Percentiles rank a stretch among this genome's conserved stretches.
phyloP scores from a whole-genome alignment of 2,113 vertebrate genomes.

The Suricata suricatta region DNA sequence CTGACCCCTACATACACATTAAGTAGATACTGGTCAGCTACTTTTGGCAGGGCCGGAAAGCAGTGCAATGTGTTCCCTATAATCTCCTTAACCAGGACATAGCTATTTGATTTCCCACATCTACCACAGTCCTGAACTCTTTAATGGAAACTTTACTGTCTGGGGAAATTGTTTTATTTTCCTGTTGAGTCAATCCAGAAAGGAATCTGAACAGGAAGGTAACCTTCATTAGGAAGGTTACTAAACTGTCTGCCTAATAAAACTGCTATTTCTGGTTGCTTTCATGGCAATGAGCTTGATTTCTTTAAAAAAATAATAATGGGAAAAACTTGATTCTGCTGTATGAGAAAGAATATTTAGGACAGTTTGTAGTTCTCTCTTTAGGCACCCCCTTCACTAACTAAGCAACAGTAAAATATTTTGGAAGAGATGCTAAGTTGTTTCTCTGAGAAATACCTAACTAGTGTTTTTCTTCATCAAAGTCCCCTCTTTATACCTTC shows the following conservation, averaged over 20 bases:
- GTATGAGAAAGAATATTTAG: background rate
- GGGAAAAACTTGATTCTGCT: background rate
- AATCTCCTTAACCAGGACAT: too few relatives aligned
- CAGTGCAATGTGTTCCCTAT: too few relatives aligned
- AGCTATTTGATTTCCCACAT: background rate
- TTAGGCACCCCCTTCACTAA: background rate
- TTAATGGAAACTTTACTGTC: background rate
- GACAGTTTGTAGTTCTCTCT: background rate
- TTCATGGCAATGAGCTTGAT: background rate
- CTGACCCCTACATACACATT: too few relatives aligned
- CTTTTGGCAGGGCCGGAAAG: too few relatives aligned
- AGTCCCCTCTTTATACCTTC: background rate
- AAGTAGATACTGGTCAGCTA: too few relatives aligned
- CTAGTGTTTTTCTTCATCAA: background rate
- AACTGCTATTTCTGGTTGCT: background rate
- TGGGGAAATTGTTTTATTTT: background rate
- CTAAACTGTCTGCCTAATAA: background rate
- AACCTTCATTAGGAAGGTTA: background rate
- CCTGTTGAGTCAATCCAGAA: background rate
- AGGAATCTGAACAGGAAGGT: background rate
- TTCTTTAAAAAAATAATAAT: background rate
- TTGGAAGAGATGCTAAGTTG: background rate
- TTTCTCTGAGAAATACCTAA: background rate
- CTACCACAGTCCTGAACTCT: background rate
- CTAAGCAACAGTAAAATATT: background rate